These are phyloP conservation scores for Himalopsyche phryganea DNA, from an alignment of 1,140 invertebrate species.

Conservation along the genomic window DNA sequence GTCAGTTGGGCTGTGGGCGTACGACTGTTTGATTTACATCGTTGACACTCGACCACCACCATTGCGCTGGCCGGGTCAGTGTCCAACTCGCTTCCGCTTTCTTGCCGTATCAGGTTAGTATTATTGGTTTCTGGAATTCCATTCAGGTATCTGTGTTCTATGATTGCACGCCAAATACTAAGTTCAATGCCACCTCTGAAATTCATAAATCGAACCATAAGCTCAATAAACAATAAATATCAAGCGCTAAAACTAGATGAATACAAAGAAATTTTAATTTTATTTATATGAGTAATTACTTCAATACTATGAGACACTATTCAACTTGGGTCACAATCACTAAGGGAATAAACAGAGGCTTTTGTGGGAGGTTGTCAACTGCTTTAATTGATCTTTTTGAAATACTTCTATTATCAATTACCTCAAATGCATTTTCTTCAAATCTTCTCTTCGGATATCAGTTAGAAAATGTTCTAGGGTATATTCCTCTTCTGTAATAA, in stretches of 20 bases:
- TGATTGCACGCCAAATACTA: conserved; percentile 53
- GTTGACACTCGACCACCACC: conserved; percentile 46
- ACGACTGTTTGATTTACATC: conserved; percentile 7
- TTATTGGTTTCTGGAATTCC: conserved; percentile 15
- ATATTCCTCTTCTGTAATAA: conserved; percentile 39
- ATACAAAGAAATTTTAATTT: too few relatives aligned
- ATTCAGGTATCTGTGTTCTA: conserved; percentile 45
- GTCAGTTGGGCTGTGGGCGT: neutral
- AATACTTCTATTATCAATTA: too few relatives aligned
- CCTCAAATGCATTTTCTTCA: conserved; percentile 41
- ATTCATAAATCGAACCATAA: too few relatives aligned
- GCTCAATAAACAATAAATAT: conserved; percentile 1
- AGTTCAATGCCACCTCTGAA: conserved; percentile 51
- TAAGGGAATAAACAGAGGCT: too few relatives aligned
- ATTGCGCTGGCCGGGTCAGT: conserved; percentile 45
- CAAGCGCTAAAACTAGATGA: neutral
- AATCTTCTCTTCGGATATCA: conserved; percentile 45
- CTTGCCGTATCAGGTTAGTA: conserved; percentile 31
- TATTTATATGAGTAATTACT: too few relatives aligned
- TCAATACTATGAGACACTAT: too few relatives aligned
- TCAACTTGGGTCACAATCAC: too few relatives aligned
- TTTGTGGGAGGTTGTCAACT: too few relatives aligned
- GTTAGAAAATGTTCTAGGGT: conserved; percentile 40
- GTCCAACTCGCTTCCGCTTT: conserved; percentile 47
- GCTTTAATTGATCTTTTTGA: too few relatives aligned